phyloP scores from a whole-genome alignment of 2,888 invertebrate species.

The Metallyticus violacea region DNA sequence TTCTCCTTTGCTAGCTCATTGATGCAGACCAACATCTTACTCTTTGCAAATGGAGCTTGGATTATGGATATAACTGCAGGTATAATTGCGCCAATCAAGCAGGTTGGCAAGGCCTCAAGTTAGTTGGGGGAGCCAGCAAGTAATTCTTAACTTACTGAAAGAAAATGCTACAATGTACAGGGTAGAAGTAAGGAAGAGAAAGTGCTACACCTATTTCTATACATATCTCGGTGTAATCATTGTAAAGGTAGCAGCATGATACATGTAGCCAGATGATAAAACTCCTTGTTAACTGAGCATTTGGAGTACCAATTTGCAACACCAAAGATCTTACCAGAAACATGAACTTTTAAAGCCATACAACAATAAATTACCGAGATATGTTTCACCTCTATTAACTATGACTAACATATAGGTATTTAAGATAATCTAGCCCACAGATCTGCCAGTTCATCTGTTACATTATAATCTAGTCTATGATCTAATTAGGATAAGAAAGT shows the following conservation, averaged over 20 bases:
- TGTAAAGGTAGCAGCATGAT: neutral
- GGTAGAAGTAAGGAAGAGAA: neutral
- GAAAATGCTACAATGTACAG: neutral
- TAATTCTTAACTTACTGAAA: constrained; percentile 4
- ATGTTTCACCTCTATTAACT: neutral
- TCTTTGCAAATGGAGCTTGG: neutral
- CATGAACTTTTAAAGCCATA: too few species aligned
- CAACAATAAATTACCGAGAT: neutral
- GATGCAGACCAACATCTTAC: constrained; percentile 17
- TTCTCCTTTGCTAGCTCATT: constrained; percentile 1
- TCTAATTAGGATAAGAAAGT: neutral
- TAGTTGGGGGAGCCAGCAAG: constrained; percentile 33
- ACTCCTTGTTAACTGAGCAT: too few species aligned
- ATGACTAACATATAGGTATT: neutral
- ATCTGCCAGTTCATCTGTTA: neutral
- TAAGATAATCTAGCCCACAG: neutral
- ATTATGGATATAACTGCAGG: neutral
- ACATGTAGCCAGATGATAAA: too few species aligned
- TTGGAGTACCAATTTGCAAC: too few species aligned
- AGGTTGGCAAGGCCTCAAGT: neutral
- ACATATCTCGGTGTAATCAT: neutral
- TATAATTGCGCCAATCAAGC: neutral
- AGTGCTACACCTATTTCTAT: neutral
- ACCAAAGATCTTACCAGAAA: too few species aligned
- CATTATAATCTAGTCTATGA: neutral